Conservation (phyloP, 2,797 vertebrate genomes). For the Prunella strophiata region DNA sequence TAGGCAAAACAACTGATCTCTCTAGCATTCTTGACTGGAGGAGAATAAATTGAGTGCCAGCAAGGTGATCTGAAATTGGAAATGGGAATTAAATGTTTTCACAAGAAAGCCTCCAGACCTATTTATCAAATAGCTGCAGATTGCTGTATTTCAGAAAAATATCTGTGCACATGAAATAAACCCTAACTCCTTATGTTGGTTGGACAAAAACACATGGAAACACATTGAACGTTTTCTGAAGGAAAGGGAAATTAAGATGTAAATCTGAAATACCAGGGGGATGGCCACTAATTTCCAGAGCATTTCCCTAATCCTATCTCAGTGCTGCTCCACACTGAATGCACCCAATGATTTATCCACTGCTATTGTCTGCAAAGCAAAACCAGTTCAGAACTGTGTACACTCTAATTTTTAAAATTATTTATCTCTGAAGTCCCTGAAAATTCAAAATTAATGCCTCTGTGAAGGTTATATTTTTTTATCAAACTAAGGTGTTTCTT, state of each 20-base stretch:
- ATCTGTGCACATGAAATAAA: background rate
- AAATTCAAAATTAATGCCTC: background rate
- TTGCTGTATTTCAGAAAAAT: background rate
- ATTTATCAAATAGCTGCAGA: background rate
- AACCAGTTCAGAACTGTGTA: background rate
- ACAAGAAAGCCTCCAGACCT: background rate
- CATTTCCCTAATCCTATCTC: background rate
- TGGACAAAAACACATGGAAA: background rate
- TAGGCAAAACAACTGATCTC: background rate
- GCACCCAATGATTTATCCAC: background rate
- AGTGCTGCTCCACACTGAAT: background rate
- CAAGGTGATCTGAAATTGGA: conserved; percentile 10
- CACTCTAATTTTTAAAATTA: background rate
- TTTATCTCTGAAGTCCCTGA: background rate
- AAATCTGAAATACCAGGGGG: background rate
- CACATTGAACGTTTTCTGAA: background rate
- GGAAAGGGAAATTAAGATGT: background rate
- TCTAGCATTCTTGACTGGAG: background rate
- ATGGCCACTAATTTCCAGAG: background rate
- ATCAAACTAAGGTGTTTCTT: background rate
- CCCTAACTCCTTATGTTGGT: background rate
- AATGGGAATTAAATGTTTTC: conserved; percentile 10
- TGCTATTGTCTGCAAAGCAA: background rate
- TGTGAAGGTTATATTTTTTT: background rate
- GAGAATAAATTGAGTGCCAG: background rate